Conservation (phyloP, 2,888 invertebrate species). For the Tipula vernalis region DNA sequence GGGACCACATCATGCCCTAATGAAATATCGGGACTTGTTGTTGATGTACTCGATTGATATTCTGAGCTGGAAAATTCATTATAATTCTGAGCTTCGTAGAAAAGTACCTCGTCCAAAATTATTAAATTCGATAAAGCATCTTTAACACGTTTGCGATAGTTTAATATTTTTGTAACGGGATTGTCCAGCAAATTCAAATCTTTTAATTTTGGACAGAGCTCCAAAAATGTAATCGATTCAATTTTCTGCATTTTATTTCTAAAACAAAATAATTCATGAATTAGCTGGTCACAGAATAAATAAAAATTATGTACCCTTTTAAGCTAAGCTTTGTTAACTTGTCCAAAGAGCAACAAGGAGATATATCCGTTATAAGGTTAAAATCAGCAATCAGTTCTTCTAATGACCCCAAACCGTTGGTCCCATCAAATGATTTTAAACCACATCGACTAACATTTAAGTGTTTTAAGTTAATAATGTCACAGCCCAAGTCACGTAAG, state of each 20-base stretch:
- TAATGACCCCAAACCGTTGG: conserved; percentile 48
- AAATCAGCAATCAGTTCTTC: conserved; percentile 48
- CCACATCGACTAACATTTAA: conserved; percentile 51
- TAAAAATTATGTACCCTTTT: conserved; percentile 24
- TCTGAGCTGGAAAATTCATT: not conserved
- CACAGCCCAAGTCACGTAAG: conserved; percentile 54
- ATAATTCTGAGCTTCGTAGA: conserved; percentile 16
- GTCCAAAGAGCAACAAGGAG: conserved; percentile 44
- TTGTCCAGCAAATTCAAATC: conserved; percentile 41
- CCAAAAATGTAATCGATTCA: conserved; percentile 29
- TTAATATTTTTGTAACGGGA: conserved; percentile 28
- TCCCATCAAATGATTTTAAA: conserved; percentile 51
- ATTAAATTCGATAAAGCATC: conserved; percentile 31
- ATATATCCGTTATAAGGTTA: conserved; percentile 48
- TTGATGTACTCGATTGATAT: not conserved
- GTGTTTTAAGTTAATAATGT: conserved; percentile 38
- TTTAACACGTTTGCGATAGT: conserved; percentile 31
- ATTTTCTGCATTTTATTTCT: conserved; percentile 30
- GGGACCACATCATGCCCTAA: not conserved
- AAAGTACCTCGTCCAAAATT: conserved; percentile 32
- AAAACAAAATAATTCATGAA: not conserved
- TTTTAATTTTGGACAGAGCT: conserved; percentile 38
- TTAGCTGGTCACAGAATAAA: not conserved
- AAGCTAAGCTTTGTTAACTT: conserved; percentile 37
- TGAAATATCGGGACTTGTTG: not conserved